phyloP scores from a whole-genome alignment of 1,140 invertebrate genomes.

The Penaeus japonicus region DNA sequence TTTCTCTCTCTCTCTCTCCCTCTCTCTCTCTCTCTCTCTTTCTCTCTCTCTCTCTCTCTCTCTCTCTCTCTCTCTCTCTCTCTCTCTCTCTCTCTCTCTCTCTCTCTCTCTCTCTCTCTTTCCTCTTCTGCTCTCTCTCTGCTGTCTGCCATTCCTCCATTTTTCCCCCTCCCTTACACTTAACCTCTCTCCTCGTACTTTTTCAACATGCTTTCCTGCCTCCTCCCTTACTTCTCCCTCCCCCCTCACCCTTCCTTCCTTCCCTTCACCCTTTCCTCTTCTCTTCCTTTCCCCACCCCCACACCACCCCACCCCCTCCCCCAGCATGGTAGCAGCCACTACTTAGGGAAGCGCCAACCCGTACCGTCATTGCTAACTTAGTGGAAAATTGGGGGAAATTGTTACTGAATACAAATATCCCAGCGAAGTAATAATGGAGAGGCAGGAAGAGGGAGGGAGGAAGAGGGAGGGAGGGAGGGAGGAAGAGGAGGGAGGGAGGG shows the following conservation, averaged over 20 bases:
- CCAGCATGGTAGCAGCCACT: neutral
- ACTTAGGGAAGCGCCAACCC: constrained; percentile 14
- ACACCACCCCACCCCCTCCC: neutral
- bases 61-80: neutral
- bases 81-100: neutral
- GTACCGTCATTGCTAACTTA: constrained; percentile 37
- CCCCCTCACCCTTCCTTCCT: neutral
- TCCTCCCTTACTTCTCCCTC: neutral
- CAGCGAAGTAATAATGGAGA: neutral
- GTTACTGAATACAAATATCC: constrained; percentile 45
- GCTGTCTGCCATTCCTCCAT: no score
- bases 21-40: neutral
- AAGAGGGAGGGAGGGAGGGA: neutral
- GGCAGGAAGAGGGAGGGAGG: neutral
- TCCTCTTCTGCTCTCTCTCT: neutral
- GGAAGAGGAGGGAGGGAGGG: no score
- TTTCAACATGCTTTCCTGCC: neutral
- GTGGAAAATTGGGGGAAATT: constrained; percentile 43
- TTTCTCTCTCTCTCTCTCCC: neutral
- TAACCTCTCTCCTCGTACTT: neutral
- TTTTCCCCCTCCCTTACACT: no score
- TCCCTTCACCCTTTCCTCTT: neutral
- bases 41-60: neutral
- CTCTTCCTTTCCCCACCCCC: no score
- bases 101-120: neutral